Percentiles rank a stretch among this genome's conserved stretches.
These are phyloP conservation scores for Drosophila nr. medialis DNA, from an alignment of 2,888 invertebrate species.

Conservation along the genomic window DNA sequence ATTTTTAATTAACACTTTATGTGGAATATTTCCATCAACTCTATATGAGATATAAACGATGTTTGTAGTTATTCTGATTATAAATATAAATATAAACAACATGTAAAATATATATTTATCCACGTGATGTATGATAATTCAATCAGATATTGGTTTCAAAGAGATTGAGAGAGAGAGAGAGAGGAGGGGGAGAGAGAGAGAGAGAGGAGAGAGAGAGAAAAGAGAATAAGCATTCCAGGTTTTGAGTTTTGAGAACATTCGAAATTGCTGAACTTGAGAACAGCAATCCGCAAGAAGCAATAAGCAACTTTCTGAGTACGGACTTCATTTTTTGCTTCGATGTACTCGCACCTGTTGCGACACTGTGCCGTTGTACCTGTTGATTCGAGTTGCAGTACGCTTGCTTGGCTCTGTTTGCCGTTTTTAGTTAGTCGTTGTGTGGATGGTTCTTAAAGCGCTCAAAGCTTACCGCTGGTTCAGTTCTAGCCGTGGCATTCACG, in stretches of 20 bases:
- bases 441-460: conserved; percentile 73
- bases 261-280: neutral
- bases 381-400: conserved; percentile 12
- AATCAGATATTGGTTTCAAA: neutral
- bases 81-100: neutral
- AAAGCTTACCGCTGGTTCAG: conserved; percentile 55
- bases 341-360: conserved; percentile 10
- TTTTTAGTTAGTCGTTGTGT: conserved; percentile 15
- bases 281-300: neutral
- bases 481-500: conserved; percentile 74
- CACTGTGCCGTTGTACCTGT: conserved; percentile 34
- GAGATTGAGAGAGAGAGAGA: neutral
- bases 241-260: neutral
- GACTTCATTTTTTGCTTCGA: neutral
- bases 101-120: neutral
- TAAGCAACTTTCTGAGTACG: neutral
- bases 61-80: neutral
- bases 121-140: neutral
- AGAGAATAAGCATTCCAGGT: neutral
- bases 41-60: neutral
- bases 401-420: conserved; percentile 11
- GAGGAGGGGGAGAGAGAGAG: too few species aligned
- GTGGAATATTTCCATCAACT: neutral
- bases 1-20: neutral
- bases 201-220: neutral